Evolutionary conservation across 2,797 vertebrate species (phyloP), one percentile per base, ranked within the genome.

Genomic region (Cynopterus sphinx): DNA sequence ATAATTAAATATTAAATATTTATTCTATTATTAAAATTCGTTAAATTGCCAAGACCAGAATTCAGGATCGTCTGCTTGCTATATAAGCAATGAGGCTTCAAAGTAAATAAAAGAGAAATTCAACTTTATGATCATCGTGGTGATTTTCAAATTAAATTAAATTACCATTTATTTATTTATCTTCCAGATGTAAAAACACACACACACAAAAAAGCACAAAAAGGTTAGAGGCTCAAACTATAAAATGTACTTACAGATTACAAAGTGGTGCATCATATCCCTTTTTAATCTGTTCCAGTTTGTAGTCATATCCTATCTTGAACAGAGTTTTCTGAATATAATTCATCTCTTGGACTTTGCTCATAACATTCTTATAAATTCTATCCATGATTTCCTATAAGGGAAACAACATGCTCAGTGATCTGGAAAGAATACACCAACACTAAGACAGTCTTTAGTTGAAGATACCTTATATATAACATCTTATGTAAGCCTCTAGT

Each of bases 321-420:
- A 99, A 99, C 84, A 99, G 97, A 7, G 99, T 99, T 98, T 98
- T 99, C 98, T 99, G 99, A 96, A 99, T 86, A 33, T 99, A 99
- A 97, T 98, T 99, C 99, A 99, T 99, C 98, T 99, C 99, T 98
- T 99, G 99, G 86, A 99, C 99, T 99, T 99, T 99, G 97, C 99
- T 99, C 99, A 99, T 99, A 92, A 99, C 99, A 0, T 99, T 99
- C 98, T 99, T 99, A 98, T 99, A 99, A 98, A 99, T 99, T 96
- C 99, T 99, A 98, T 99, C 99, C 99, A 99, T 99, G 86, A 99
- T 99, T 99, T 99, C 99, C 99, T 99, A 87, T 31, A 89, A 97
- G 49, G 28, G 46, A 94, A 97, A 68, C 57, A 90, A 94, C 91
- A 87, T 0, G 51, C 97, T 96, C 33, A 95, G 96, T 85, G 96